These are phyloP conservation scores for Sula dactylatra DNA, from an alignment of 2,113 vertebrate genomes.

Conservation along the genomic window DNA sequence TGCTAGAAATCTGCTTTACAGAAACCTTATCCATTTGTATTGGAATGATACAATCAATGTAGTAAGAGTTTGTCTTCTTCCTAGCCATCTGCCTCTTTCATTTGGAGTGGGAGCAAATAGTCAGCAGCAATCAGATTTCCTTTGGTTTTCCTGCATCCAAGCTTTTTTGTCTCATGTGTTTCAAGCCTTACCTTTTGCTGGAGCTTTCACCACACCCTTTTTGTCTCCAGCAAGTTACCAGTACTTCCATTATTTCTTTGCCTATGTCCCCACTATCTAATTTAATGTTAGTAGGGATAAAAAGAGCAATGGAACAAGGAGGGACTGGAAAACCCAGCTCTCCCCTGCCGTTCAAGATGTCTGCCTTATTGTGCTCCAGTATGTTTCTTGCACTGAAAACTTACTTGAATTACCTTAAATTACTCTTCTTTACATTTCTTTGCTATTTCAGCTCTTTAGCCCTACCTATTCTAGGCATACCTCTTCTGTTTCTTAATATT, in stretches of 20 bases:
- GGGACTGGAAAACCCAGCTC: neutral
- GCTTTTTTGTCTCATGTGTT: neutral
- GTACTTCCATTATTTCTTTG: neutral
- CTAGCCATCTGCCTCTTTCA: neutral
- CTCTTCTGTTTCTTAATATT: neutral
- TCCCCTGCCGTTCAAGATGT: neutral
- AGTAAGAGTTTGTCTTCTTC: constrained; percentile 13
- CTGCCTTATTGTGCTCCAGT: neutral
- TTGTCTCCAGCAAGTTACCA: neutral
- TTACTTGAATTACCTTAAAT: neutral
- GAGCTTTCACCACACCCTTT: neutral
- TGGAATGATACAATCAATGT: neutral
- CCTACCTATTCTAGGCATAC: neutral
- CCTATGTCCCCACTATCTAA: neutral
- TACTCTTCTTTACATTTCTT: neutral
- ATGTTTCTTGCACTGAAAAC: neutral
- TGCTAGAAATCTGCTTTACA: neutral
- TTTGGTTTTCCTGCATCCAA: neutral
- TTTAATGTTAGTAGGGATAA: neutral
- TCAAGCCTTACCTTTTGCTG: neutral
- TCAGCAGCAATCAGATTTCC: neutral
- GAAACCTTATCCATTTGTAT: neutral
- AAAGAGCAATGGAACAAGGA: neutral
- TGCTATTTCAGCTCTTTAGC: neutral
- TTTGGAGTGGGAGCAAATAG: neutral